phyloP scores from a whole-genome alignment of 2,113 vertebrate genomes.

The Numida meleagris region DNA sequence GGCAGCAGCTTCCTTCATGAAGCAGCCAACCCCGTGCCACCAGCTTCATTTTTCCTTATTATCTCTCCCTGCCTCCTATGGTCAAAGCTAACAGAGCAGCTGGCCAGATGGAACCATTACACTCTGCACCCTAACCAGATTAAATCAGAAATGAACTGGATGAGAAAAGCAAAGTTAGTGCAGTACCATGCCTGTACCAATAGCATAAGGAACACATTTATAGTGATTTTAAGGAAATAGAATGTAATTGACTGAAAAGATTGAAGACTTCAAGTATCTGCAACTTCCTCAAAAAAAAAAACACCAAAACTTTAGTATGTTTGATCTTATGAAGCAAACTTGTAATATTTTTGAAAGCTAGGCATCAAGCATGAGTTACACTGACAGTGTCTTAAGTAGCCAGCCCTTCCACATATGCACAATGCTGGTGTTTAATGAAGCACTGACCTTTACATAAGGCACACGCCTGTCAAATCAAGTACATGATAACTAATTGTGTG shows the following conservation, averaged over 20 bases:
- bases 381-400: not conserved
- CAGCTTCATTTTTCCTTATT: not conserved
- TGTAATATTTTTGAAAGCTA: not conserved
- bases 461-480: not conserved
- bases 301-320: rapidly evolving
- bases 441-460: not conserved
- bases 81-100: not conserved
- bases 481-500: not conserved
- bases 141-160: not conserved
- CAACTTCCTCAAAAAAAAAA: not conserved
- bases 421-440: rapidly evolving
- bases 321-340: not conserved
- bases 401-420: not conserved
- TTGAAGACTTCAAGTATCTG: not conserved
- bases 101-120: not conserved
- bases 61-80: not conserved
- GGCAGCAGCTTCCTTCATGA: not conserved
- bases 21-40: not conserved
- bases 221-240: not conserved
- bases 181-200: not conserved
- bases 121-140: not conserved
- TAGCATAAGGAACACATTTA: not conserved
- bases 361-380: not conserved
- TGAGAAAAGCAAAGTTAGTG: not conserved
- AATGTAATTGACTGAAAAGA: not conserved